Base-by-base conservation (phyloP, 2,797 vertebrate species). In the Orientallactaga sibirica region DNA sequence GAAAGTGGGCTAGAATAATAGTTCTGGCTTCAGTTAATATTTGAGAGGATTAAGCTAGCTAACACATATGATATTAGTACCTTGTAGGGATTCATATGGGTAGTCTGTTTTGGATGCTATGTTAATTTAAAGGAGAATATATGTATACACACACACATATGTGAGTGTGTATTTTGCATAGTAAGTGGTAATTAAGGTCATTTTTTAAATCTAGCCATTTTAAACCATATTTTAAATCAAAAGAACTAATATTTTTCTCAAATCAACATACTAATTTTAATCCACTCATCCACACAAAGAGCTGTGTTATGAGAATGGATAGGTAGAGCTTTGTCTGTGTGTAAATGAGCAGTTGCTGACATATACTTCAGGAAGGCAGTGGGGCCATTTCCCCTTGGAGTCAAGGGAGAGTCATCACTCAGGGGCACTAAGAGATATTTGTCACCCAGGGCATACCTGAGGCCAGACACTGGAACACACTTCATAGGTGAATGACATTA, bases 331-430 rank as follows among this genome's bases (percentile, higher is more conserved):
- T 73, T 29, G 3, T 37, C 80, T 22, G 2, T 20, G 10, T 74
- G 19, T 75, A 37, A 62, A 88, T 22, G 58, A 37, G 9, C 0
- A 1, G 10, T 5, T 43, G 9, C 41, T 41, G n/a, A 25, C 41
- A 8, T 8, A 19, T 48, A 77, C 33, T 52, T 48, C 1, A 0
- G 58, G 52, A 41, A 88, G 58, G 61, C 11, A 4, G 7, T 29
- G 20, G 5, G 19, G 7, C 3, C 1, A 22, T 20, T 37, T 62
- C 70, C n/a, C 41, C 18, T 18, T 33, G 22, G 27, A 27, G 16
- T 66, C 43, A 1, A 29, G 10, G 9, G 55, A 52, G 3, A 11
- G 66, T 62, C 41, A 14, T 18, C 0, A 0, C 29, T 58, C 19
- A 62, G 61, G 77, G 18, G 3, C 10, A 5, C 24, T 67, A 22